These are phyloP conservation scores for Daboia siamensis DNA, from an alignment of 2,113 vertebrate genomes.

Conservation along the genomic window DNA sequence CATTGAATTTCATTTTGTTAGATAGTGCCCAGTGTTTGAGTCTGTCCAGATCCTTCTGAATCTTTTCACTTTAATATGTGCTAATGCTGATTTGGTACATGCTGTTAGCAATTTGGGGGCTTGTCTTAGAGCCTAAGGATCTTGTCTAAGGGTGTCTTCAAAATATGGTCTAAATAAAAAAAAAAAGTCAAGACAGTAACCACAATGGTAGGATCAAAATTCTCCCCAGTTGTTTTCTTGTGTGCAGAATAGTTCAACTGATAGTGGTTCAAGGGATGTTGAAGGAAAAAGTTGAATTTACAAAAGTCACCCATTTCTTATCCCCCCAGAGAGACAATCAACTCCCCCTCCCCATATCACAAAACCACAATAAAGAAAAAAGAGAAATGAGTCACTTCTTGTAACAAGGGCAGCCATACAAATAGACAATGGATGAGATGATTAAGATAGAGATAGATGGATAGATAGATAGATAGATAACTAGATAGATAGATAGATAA, in stretches of 20 bases:
- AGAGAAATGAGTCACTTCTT: too few species aligned
- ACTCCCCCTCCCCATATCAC: too few species aligned
- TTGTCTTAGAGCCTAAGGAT: not conserved
- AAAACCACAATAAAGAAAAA: not conserved
- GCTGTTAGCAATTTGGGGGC: not conserved
- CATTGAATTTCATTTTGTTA: too few species aligned
- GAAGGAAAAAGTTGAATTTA: not conserved
- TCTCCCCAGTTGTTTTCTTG: not conserved
- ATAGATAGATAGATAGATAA: too few species aligned
- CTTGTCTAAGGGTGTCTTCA: not conserved
- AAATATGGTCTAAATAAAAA: not conserved
- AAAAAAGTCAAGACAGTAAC: not conserved
- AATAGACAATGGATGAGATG: not conserved
- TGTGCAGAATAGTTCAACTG: not conserved
- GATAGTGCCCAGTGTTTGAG: too few species aligned
- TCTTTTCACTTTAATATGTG: not conserved
- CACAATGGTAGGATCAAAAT: not conserved
- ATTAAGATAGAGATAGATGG: too few species aligned
- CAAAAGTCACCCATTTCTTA: not conserved
- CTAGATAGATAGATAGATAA: too few species aligned
- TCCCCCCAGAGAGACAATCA: not conserved
- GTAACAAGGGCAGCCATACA: not conserved
- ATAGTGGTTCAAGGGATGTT: not conserved
- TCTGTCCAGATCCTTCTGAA: too few species aligned
- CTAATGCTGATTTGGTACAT: not conserved